phyloP scores from a whole-genome alignment of 2,888 invertebrate species.

The Rhopalosiphum nymphaeae region DNA sequence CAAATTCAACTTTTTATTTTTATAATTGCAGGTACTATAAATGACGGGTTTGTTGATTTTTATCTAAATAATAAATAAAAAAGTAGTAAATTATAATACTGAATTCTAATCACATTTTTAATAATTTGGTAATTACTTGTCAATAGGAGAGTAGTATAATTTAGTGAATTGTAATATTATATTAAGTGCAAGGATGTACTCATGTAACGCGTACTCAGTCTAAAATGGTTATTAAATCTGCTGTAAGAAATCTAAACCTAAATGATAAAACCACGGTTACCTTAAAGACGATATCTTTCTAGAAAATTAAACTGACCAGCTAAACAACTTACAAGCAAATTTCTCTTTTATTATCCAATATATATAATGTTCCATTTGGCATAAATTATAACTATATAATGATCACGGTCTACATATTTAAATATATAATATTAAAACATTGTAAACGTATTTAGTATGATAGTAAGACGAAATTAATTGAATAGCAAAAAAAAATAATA shows the following conservation, averaged over 20 bases:
- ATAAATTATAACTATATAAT: neutral
- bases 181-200: neutral
- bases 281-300: neutral
- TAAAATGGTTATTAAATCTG: neutral
- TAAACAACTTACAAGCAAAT: neutral
- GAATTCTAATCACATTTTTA: neutral
- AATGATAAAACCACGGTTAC: neutral
- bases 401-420: neutral
- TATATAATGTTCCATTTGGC: neutral
- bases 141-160: neutral
- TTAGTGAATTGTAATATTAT: neutral
- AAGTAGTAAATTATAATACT: neutral
- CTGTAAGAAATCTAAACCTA: neutral
- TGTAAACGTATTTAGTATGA: too few relatives aligned
- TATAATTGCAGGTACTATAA: neutral
- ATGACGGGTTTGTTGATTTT: neutral
- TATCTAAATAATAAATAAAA: neutral
- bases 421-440: neutral
- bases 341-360: neutral
- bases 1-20: neutral
- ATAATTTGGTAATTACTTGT: neutral
- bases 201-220: neutral
- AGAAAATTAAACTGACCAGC: neutral
- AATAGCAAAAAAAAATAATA: too few relatives aligned
- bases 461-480: neutral